Conservation (phyloP, 2,888 invertebrate species). For the Melanostoma mellinum region DNA sequence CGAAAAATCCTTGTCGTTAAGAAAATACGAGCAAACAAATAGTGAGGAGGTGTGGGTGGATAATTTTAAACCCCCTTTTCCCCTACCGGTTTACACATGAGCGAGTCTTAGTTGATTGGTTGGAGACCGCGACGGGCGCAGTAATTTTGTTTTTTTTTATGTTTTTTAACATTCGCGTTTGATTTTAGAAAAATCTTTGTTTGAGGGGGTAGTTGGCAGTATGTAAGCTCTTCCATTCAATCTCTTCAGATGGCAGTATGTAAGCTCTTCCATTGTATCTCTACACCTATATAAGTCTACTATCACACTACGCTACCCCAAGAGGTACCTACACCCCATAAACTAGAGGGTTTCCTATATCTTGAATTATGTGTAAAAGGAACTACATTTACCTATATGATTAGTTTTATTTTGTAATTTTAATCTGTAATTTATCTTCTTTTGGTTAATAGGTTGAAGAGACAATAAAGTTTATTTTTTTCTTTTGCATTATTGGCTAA, state of each 20-base stretch:
- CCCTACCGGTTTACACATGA: constrained; percentile 40
- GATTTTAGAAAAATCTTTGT: constrained; percentile 35
- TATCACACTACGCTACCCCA: too few species aligned
- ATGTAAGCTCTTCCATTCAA: neutral
- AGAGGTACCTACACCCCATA: too few species aligned
- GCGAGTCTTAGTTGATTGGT: constrained; percentile 63
- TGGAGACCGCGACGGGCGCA: constrained; percentile 54
- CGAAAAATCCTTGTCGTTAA: neutral
- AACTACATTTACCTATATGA: too few species aligned
- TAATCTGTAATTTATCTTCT: too few species aligned
- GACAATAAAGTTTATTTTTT: too few species aligned
- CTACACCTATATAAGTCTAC: too few species aligned
- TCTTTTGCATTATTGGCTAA: too few species aligned
- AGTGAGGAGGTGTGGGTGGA: constrained; percentile 18
- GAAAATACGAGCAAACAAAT: constrained; percentile 7
- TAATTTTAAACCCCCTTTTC: constrained; percentile 31
- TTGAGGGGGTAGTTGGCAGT: neutral
- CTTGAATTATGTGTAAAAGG: too few species aligned
- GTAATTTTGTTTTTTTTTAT: constrained; percentile 36
- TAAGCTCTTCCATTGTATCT: neutral
- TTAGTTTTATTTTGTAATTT: too few species aligned
- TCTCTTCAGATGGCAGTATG: neutral
- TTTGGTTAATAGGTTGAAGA: too few species aligned
- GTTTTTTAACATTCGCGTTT: constrained; percentile 45
- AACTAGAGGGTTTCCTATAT: too few species aligned